phyloP scores from a whole-genome alignment of 2,888 invertebrate genomes.

The Sinopyrophorus schimmeli region DNA sequence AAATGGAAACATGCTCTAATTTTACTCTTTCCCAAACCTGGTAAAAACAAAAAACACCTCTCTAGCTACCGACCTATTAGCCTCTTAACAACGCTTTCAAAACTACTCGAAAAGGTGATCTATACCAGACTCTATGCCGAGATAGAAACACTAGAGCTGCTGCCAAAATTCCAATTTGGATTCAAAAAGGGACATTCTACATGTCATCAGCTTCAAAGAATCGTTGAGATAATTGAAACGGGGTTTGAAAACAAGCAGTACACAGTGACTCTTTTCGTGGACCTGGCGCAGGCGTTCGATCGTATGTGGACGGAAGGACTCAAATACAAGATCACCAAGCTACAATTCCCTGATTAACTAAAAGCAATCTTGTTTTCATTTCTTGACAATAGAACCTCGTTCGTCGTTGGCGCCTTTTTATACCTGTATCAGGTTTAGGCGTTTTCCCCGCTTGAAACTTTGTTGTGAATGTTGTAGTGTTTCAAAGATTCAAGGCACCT shows the following conservation, averaged over 20 bases:
- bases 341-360: too few species aligned
- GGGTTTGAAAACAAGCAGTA: constrained; percentile 9
- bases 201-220: constrained; percentile 2
- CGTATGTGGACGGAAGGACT: constrained; percentile 5
- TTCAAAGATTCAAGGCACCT: too few species aligned
- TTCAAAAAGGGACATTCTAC: constrained; percentile 9
- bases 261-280: not conserved
- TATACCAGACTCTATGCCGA: not conserved
- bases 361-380: too few species aligned
- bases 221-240: constrained; percentile 1
- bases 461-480: too few species aligned
- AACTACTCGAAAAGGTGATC: constrained; percentile 5
- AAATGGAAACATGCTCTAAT: constrained; percentile 5
- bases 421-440: too few species aligned
- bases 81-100: not conserved
- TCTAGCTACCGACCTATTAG: not conserved
- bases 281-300: not conserved
- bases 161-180: constrained; percentile 9
- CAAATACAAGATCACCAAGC: too few species aligned
- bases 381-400: too few species aligned
- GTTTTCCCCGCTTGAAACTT: too few species aligned
- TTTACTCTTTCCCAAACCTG: not conserved
- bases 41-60: constrained; percentile 4
- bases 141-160: not conserved
- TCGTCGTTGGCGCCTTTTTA: too few species aligned